A percentile compares a stretch with the other conserved stretches of the same genome.
Conservation (phyloP, 2,888 invertebrate genomes). For the Drosophila quasianomalipes region DNA sequence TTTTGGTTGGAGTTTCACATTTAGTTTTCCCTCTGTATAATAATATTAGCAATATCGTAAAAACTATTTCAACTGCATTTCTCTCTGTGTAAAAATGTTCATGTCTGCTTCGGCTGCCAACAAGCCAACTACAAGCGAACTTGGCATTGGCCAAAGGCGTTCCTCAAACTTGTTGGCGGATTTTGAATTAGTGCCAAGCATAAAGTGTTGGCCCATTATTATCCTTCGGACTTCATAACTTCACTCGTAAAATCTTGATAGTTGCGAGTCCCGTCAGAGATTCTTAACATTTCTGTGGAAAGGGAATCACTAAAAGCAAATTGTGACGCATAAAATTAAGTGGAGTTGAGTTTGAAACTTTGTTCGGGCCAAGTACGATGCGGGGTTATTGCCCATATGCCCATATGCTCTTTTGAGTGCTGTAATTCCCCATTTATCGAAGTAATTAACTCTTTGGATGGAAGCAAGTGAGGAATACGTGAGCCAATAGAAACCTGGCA, state of each 20-base stretch:
- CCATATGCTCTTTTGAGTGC: conserved; percentile 39
- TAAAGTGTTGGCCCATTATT: conserved; percentile 85
- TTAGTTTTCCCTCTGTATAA: conserved; percentile 51
- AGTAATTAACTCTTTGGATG: conserved; percentile 64
- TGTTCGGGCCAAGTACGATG: conserved; percentile 22
- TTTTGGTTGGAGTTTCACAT: conserved; percentile 57
- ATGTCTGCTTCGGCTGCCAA: conserved; percentile 23
- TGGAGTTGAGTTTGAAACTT: conserved; percentile 19
- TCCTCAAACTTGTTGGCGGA: conserved; percentile 56
- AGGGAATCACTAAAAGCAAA: conserved; percentile 33
- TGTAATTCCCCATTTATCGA: conserved; percentile 66
- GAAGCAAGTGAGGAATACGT: conserved; percentile 45
- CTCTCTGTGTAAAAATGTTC: conserved; percentile 46
- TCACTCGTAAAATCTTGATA: conserved; percentile 69
- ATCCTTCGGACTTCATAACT: conserved; percentile 84
- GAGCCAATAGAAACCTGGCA: conserved; percentile 40
- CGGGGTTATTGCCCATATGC: conserved; percentile 37
- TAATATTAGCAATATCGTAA: conserved; percentile 48
- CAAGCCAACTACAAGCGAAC: conserved; percentile 31
- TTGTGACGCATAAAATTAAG: conserved; percentile 59
- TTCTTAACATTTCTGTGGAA: conserved; percentile 10
- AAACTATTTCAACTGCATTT: conserved; percentile 57
- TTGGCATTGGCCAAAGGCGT: conserved; percentile 49
- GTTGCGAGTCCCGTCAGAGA: conserved; percentile 27
- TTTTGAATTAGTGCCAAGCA: conserved; percentile 83